Base-by-base conservation (phyloP, 2,888 invertebrate genomes). In the Onthophagus sagittarius region DNA sequence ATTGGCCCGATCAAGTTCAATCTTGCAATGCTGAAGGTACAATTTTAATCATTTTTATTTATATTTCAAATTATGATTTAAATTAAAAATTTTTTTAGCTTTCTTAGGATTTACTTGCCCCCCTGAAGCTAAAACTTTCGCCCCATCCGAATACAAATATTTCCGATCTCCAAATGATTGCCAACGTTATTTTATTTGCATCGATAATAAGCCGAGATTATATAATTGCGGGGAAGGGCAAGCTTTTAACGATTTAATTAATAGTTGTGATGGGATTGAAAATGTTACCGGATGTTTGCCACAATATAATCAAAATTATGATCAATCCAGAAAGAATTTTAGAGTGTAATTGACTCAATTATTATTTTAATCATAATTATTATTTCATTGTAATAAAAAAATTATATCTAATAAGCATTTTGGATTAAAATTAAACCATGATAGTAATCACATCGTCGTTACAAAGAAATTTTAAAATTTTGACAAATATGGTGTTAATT, bases 1-100 rank as follows among this genome's bases (percentile, higher is more conserved):
- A 96, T 76, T 96, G 95, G 95, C 94, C 95, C 2, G 96, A 96
- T 86, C 90, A 92, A 84, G 95, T 94, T 0, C 84, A 89, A 2
- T 91, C 92, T 73, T 95, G 95, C 80, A 92, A 95, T 82, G 92
- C 92, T 70, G 94, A 94, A 89, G 91, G 94, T n/a, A n/a, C n/a
- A n/a, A n/a, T n/a, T n/a, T n/a, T n/a, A n/a, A n/a, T n/a, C n/a
- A n/a, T n/a, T n/a, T n/a, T n/a, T n/a, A n/a, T n/a, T n/a, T n/a
- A n/a, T n/a, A n/a, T n/a, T 62, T 53, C 23, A 15, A 15, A 64
- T 64, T n/a, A 14, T n/a, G n/a, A 72, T 62, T 71, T 13, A n/a
- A n/a, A n/a, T n/a, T 75, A 14, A 1, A 64, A 65, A 14, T 31
- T 69, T 39, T 87, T 87, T 71, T 86, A 92, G 92, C 90, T 64